phyloP scores from a whole-genome alignment of 1,140 invertebrate genomes.

The Belonocnema kinseyi region DNA sequence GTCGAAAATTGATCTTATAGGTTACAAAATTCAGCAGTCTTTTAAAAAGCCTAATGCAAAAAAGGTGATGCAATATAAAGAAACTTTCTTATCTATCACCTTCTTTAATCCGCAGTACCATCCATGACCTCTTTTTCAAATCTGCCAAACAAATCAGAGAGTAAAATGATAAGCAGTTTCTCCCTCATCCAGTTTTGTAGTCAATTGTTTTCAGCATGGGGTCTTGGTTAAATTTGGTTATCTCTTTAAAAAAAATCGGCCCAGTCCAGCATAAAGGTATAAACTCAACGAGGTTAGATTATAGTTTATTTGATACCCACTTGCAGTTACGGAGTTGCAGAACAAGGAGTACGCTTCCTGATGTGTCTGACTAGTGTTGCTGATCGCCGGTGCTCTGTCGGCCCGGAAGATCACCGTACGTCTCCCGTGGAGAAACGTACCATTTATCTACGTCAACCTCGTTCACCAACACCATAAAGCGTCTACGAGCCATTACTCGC shows the following conservation, averaged over 20 bases:
- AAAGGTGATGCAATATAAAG: too few relatives aligned
- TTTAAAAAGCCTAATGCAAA: too few relatives aligned
- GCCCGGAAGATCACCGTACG: slow-evolving; percentile 66
- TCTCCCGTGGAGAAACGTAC: slow-evolving; percentile 67
- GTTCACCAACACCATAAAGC: slow-evolving; percentile 68
- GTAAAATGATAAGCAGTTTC: not conserved
- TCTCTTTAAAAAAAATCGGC: slow-evolving; percentile 2
- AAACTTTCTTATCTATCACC: too few relatives aligned
- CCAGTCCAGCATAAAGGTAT: not conserved
- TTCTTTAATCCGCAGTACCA: too few relatives aligned
- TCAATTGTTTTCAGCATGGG: slow-evolving; percentile 17
- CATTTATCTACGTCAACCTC: slow-evolving; percentile 74
- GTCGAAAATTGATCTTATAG: too few relatives aligned
- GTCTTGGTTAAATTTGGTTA: slow-evolving; percentile 26
- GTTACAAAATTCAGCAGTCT: too few relatives aligned
- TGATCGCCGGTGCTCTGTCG: slow-evolving; percentile 50
- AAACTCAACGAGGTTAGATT: slow-evolving; percentile 17
- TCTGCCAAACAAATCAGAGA: too few relatives aligned
- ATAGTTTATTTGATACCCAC: not conserved
- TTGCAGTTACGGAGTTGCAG: not conserved
- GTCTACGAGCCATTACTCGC: slow-evolving; percentile 59
- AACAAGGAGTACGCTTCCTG: slow-evolving; percentile 7
- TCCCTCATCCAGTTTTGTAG: slow-evolving; percentile 15
- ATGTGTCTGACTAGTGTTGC: slow-evolving; percentile 41
- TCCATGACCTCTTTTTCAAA: too few relatives aligned